These are phyloP conservation scores for Nansenia antarctica DNA, from an alignment of 2,113 vertebrate genomes.

Conservation along the genomic window DNA sequence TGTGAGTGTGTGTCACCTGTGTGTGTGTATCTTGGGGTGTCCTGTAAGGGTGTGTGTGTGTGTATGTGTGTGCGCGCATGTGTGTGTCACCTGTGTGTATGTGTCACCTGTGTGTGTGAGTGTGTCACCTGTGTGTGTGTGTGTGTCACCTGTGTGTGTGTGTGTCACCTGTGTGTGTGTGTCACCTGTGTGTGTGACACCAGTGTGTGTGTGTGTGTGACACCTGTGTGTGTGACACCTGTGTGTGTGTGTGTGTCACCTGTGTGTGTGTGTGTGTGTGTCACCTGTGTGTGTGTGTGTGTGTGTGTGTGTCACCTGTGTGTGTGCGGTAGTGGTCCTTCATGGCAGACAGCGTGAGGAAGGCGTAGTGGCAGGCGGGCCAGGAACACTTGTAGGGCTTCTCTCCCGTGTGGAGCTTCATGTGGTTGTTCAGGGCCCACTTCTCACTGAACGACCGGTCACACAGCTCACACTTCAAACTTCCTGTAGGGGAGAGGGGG, in stretches of 20 bases:
- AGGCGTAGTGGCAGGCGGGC: constrained; percentile 96
- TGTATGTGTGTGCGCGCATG: constrained; percentile 2
- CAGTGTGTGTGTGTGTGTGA: too few species aligned
- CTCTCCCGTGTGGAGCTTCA: constrained; percentile 96
- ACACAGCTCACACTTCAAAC: constrained; percentile 92
- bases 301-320: constrained; percentile 85
- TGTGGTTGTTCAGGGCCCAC: constrained; percentile 98
- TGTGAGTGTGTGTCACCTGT: not conserved
- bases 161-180: constrained; percentile 7
- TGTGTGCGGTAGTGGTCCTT: constrained; percentile 98
- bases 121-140: constrained; percentile 83
- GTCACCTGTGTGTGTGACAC: constrained; percentile 52
- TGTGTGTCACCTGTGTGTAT: too few species aligned
- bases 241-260: constrained; percentile 91
- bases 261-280: constrained; percentile 76
- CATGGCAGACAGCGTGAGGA: constrained; percentile 96
- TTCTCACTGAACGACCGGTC: constrained; percentile 96
- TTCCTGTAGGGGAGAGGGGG: constrained; percentile 79
- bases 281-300: constrained; percentile 36
- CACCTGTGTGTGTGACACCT: too few species aligned
- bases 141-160: not conserved
- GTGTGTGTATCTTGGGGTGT: not conserved
- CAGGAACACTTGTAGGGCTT: constrained; percentile 96
- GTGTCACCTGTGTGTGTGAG: constrained; percentile 87
- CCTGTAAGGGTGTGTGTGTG: not conserved